Evolutionary conservation across 92 coral and sea anemone species (phyloP), one percentile per base, ranked within the genome.

Genomic region (Phenganax subtilis): DNA sequence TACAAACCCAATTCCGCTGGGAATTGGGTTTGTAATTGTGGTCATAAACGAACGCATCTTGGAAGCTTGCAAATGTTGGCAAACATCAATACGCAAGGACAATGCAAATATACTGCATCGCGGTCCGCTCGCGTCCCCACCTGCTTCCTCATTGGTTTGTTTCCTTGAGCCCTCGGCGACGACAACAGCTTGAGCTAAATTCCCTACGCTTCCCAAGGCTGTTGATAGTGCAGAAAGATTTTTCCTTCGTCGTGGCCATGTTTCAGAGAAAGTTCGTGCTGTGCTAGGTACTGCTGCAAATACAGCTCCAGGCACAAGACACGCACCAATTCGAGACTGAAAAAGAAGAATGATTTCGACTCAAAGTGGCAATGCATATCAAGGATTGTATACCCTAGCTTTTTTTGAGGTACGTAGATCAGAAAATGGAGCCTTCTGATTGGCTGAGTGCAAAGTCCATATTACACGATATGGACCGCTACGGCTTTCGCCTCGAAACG

Each of bases 221-320:
- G 87, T 85, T 20, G 90, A 89, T 75, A 92, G 51, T 10, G 97
- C 91, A 10, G 96, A 75, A 57, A 88, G 85, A 10, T 52, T 64
- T 61, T 79, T 79, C 7, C 15, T 68, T 16, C 85, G 75, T 44
- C 89, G 77, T 0, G 99, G 99, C 99, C 99, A 92, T 28, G 97
- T 90, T 67, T 90, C 87, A 20, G 97, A 72, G 54, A 96, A 85
- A 64, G 84, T 84, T 9, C 88, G 75, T 29, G 96, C 88, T 74
- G 92, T 93, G 57, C 90, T 85, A 7, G 99, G 97, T 14, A 92
- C 99, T 51, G 99, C 99, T 28, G 99, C 96, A 82, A 96, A 96
- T 51, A 96, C 86, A 37, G 99, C 91, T 53, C 86, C 88, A n/a
- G 99, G 99, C 72, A 96, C 88, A 20, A 96, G 87, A 66, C 85